Conservation (phyloP, 64 coral and sea anemone genomes). For the Montipora efflorescens region DNA sequence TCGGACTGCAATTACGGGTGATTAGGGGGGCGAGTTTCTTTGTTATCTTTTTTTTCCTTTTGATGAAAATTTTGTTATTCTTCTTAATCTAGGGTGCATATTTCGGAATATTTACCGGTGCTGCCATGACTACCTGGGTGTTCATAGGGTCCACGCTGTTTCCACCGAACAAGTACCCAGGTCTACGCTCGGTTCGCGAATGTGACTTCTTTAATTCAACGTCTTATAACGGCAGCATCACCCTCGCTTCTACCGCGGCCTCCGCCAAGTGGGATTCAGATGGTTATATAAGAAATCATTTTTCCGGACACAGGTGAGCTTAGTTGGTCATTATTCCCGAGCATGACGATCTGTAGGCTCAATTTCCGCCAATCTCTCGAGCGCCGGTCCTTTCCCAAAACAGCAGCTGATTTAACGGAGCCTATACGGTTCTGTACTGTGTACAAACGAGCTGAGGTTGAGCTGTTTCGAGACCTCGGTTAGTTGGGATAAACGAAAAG, state of each 20-base stretch:
- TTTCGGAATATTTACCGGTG: slow-evolving; percentile 76
- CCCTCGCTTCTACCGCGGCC: background rate
- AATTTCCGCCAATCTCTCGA: too few relatives aligned
- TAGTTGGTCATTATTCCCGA: background rate
- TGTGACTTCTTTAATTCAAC: slow-evolving; percentile 77
- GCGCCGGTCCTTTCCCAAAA: too few relatives aligned
- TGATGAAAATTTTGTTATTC: background rate
- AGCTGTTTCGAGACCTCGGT: too few relatives aligned
- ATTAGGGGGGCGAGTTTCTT: too few relatives aligned
- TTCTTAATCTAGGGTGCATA: slow-evolving; percentile 77
- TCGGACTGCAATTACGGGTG: too few relatives aligned
- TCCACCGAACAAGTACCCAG: slow-evolving; percentile 86
- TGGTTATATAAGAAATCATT: slow-evolving; percentile 43
- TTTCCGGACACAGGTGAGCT: slow-evolving; percentile 43
- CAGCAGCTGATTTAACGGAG: too few relatives aligned
- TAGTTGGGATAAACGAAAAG: too few relatives aligned
- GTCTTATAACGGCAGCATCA: background rate
- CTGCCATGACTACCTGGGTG: slow-evolving; percentile 77
- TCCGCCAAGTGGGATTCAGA: background rate
- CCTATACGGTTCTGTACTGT: too few relatives aligned
- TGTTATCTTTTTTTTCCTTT: too few relatives aligned
- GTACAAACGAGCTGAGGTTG: too few relatives aligned
- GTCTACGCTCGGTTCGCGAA: slow-evolving; percentile 61
- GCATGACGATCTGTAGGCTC: background rate
- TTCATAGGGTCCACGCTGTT: slow-evolving; percentile 77